phyloP scores from a whole-genome alignment of 2,888 invertebrate genomes.

The Campopleginae sp. region DNA sequence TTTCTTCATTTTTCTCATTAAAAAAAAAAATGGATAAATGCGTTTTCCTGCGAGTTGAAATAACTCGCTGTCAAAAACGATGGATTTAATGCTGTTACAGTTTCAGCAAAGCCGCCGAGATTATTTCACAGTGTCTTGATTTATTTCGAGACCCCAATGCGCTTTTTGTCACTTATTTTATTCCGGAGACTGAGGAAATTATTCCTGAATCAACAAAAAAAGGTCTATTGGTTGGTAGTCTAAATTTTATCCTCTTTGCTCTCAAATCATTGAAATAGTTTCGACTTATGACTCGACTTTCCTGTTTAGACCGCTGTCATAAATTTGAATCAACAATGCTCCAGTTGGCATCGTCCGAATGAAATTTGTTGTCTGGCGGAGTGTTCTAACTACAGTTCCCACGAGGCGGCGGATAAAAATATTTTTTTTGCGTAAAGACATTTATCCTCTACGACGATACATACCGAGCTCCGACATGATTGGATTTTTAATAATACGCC shows the following conservation, averaged over 20 bases:
- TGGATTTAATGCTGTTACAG: constrained; percentile 53
- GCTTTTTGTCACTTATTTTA: constrained; percentile 62
- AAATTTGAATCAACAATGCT: constrained; percentile 70
- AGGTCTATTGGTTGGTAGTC: constrained; percentile 68
- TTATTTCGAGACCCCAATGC: constrained; percentile 58
- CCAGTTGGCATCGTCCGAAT: constrained; percentile 74
- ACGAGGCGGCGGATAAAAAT: constrained; percentile 70
- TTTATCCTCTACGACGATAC: not conserved
- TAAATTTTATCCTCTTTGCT: not conserved
- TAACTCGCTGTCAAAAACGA: not conserved
- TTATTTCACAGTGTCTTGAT: constrained; percentile 66
- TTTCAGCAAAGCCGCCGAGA: constrained; percentile 71
- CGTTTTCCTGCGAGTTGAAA: not conserved
- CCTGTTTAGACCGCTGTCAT: constrained; percentile 63
- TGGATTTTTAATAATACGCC: not conserved
- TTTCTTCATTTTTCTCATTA: no score
- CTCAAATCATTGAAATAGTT: not conserved
- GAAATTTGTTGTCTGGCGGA: constrained; percentile 73
- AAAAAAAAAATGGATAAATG: no score
- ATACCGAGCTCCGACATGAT: not conserved
- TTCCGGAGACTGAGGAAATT: constrained; percentile 73
- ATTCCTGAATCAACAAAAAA: constrained; percentile 70
- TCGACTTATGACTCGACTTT: not conserved
- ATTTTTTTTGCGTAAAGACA: constrained; percentile 74
- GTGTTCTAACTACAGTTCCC: constrained; percentile 69